Percentiles rank a stretch among this genome's conserved stretches.
phyloP scores from a whole-genome alignment of 1,140 invertebrate species.

The Sycophila sp. region DNA sequence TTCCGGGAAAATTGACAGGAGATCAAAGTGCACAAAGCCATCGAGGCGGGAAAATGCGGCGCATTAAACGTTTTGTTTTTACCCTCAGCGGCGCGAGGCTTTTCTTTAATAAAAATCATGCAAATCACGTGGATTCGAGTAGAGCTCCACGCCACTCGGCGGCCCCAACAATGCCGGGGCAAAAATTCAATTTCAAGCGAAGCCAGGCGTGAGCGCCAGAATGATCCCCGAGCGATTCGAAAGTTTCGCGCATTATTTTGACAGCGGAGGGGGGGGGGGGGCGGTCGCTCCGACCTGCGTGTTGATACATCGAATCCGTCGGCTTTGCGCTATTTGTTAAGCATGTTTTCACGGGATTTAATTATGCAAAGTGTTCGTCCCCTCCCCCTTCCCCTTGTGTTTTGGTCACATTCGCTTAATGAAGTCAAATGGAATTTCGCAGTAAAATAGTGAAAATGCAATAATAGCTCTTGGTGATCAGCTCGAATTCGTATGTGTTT shows the following conservation, averaged over 20 bases:
- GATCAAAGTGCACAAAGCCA: constrained; percentile 27
- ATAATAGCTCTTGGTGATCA: too few relatives aligned
- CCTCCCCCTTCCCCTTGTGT: not conserved
- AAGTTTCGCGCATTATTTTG: not conserved
- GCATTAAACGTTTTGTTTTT: constrained; percentile 5
- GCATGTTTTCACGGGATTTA: constrained; percentile 14
- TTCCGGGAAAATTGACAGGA: not conserved
- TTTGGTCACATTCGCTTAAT: not conserved
- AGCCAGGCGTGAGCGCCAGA: too few relatives aligned
- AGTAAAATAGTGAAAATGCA: too few relatives aligned
- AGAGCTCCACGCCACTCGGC: too few relatives aligned
- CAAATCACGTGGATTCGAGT: not conserved
- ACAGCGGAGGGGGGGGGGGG: not conserved
- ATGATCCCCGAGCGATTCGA: too few relatives aligned
- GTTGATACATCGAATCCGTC: not conserved
- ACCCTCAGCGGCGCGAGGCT: not conserved
- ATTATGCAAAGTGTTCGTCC: constrained; percentile 23
- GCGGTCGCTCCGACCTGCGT: too few relatives aligned
- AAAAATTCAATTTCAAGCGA: not conserved
- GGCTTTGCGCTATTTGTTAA: constrained; percentile 3
- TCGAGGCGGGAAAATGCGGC: not conserved
- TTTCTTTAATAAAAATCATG: not conserved
- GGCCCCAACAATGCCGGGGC: not conserved
- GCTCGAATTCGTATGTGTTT: too few relatives aligned
- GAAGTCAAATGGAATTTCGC: not conserved